Percentiles rank a stretch among this genome's conserved stretches.
phyloP scores from a whole-genome alignment of 2,797 vertebrate species.

The Karalla daura region DNA sequence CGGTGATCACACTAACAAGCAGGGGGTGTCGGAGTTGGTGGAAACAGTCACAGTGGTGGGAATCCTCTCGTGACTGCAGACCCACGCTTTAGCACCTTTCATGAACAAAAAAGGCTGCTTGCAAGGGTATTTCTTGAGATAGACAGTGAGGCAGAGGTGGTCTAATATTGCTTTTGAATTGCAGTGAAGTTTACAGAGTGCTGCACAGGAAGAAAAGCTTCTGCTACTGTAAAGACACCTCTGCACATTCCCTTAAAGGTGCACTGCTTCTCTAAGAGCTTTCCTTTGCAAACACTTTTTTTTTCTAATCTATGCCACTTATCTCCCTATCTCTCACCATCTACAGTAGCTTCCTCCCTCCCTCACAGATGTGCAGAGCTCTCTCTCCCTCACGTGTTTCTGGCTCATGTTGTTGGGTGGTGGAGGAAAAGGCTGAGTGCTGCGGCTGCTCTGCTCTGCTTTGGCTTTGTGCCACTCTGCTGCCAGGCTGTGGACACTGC shows the following conservation, averaged over 20 bases:
- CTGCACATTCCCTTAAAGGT: constrained; percentile 37
- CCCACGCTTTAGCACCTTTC: constrained; percentile 43
- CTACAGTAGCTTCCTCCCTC: constrained; percentile 5
- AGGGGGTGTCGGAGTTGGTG: constrained; percentile 23
- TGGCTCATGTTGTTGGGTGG: constrained; percentile 47
- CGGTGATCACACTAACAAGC: constrained; percentile 72
- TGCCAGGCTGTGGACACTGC: constrained; percentile 26
- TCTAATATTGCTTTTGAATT: constrained; percentile 24
- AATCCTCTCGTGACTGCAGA: constrained; percentile 43
- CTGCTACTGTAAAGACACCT: constrained; percentile 28
- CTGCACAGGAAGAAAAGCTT: constrained; percentile 31
- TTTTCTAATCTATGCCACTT: constrained; percentile 38
- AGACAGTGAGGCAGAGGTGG: constrained; percentile 12
- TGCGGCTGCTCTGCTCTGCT: constrained; percentile 35
- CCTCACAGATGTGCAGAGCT: constrained; percentile 18
- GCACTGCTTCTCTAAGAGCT: constrained; percentile 38
- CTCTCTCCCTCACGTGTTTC: constrained; percentile 47
- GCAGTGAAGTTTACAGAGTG: constrained; percentile 21
- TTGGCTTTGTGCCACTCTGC: constrained; percentile 33
- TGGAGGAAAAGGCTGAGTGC: constrained; percentile 31
- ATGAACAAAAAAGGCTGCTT: constrained; percentile 20
- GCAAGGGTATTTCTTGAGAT: constrained; percentile 22
- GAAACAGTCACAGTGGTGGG: constrained; percentile 24
- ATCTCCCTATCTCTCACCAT: constrained; percentile 41
- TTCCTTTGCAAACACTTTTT: constrained; percentile 44